Conservation (phyloP, 64 coral and sea anemone species). For the Platygyra sinensis region DNA sequence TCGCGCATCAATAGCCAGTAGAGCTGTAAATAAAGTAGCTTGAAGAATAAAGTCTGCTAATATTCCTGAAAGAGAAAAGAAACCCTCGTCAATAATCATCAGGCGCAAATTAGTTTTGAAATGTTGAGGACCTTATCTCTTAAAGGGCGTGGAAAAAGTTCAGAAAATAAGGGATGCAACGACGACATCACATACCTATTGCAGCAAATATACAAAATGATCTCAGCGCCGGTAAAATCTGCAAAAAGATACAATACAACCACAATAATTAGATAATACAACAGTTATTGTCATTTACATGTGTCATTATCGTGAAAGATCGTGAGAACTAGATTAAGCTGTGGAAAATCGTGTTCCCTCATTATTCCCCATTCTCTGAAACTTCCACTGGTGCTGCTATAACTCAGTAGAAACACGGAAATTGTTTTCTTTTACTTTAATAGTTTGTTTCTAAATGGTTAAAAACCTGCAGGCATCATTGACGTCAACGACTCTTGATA, state of each 20-base stretch:
- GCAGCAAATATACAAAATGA: slow-evolving; percentile 91
- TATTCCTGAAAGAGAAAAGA: slow-evolving; percentile 63
- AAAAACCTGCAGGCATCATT: too few species aligned
- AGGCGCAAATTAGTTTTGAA: neutral
- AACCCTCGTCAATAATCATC: neutral
- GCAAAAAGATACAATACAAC: neutral
- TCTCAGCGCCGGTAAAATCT: slow-evolving; percentile 78
- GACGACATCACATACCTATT: slow-evolving; percentile 62
- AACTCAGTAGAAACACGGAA: too few species aligned
- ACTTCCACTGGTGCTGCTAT: too few species aligned
- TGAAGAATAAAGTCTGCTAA: slow-evolving; percentile 87
- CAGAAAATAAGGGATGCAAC: neutral
- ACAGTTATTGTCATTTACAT: too few species aligned
- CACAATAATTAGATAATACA: too few species aligned
- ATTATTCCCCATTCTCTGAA: too few species aligned
- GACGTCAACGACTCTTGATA: neutral
- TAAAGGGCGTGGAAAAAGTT: too few species aligned
- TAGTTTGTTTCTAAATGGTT: too few species aligned
- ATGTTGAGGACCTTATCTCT: neutral
- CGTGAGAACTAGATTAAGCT: too few species aligned
- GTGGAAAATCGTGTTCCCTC: too few species aligned
- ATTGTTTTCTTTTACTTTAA: too few species aligned
- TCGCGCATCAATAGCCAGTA: slow-evolving; percentile 51
- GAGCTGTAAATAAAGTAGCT: slow-evolving; percentile 83
- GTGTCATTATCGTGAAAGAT: too few species aligned